Conservation (phyloP, 2,113 vertebrate genomes). For the Ictidomys tridecemlineatus region DNA sequence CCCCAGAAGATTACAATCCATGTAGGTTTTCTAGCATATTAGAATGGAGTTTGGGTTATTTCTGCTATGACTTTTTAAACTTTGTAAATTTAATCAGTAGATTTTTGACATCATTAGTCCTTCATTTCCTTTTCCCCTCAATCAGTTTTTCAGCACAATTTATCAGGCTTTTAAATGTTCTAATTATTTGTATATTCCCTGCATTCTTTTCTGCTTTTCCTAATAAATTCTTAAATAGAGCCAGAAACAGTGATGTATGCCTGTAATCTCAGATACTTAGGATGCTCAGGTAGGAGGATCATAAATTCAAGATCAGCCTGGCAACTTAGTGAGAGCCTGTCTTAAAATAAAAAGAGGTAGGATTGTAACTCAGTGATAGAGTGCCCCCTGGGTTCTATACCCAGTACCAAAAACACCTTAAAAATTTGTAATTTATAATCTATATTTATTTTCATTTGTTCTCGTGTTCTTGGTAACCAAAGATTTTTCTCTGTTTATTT, state of each 20-base stretch:
- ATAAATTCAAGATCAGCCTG: too few species aligned
- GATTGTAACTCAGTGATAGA: too few species aligned
- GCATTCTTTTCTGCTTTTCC: background rate
- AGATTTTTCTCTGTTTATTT: background rate
- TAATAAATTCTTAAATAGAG: conserved; percentile 15
- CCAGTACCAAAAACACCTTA: too few species aligned
- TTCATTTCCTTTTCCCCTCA: background rate
- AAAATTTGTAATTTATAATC: background rate
- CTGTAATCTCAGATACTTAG: too few species aligned
- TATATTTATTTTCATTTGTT: background rate
- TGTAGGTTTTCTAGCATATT: background rate
- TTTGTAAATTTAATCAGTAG: background rate
- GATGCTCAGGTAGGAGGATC: too few species aligned
- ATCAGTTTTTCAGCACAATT: background rate
- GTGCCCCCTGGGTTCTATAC: too few species aligned
- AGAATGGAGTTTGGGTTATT: background rate
- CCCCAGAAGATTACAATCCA: background rate
- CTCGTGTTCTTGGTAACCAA: background rate
- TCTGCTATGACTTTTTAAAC: background rate
- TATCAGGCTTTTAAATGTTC: background rate
- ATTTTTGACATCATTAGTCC: background rate
- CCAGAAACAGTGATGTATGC: too few species aligned
- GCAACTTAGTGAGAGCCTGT: too few species aligned
- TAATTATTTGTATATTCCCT: background rate
- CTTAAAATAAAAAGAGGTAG: too few species aligned